Percentiles rank a stretch among this genome's conserved stretches.
phyloP scores from a whole-genome alignment of 2,888 invertebrate genomes.

The Lingula anatina region DNA sequence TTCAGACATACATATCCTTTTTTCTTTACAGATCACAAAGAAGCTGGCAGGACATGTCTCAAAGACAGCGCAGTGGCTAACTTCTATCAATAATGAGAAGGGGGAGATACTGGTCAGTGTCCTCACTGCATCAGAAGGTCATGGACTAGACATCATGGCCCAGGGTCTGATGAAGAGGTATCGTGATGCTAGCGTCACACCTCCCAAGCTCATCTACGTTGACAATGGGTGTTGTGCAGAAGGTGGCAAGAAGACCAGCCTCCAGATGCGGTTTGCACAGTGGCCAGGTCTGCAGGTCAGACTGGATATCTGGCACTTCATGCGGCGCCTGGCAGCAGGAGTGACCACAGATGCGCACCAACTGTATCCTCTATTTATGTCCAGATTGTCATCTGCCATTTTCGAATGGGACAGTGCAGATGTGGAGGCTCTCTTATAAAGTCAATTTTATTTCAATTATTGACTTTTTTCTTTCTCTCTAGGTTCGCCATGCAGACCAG shows the following conservation, averaged over 20 bases:
- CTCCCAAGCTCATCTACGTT: slow-evolving; percentile 21
- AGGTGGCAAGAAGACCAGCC: neutral
- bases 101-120: slow-evolving; percentile 19
- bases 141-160: slow-evolving; percentile 13
- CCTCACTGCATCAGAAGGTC: slow-evolving; percentile 16
- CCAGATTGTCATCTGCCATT: neutral
- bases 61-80: slow-evolving; percentile 18
- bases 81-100: slow-evolving; percentile 20
- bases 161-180: slow-evolving; percentile 16
- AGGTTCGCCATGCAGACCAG: too few species aligned
- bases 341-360: too few species aligned
- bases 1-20: too few species aligned
- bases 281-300: neutral
- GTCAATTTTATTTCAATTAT: too few species aligned
- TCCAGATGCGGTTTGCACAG: neutral
- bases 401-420: neutral
- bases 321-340: neutral
- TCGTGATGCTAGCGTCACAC: slow-evolving; percentile 9
- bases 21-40: too few species aligned
- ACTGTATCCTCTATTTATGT: neutral
- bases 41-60: slow-evolving; percentile 14
- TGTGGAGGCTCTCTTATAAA: too few species aligned
- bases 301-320: slow-evolving; percentile 1
- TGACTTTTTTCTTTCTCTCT: too few species aligned
- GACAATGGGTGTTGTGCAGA: slow-evolving; percentile 24